phyloP scores from a whole-genome alignment of 2,797 vertebrate genomes.

The Apodemus agrarius region DNA sequence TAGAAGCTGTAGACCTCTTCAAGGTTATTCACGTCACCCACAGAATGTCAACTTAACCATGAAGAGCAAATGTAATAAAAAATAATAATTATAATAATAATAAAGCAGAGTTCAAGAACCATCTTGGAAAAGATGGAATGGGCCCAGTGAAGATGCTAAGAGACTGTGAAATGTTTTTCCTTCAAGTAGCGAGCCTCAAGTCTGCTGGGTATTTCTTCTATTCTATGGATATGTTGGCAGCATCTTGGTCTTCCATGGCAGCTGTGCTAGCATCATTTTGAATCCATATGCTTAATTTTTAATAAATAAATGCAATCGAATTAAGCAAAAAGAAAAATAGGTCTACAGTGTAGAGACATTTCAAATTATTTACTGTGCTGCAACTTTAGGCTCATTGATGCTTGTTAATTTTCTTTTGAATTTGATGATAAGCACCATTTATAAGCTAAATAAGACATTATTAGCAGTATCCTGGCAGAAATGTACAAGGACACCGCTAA shows the following conservation, averaged over 20 bases:
- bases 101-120: slow-evolving; percentile 9
- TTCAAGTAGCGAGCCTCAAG: background rate
- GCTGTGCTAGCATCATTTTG: background rate
- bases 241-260: background rate
- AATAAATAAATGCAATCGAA: slow-evolving; percentile 74
- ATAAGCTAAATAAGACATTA: slow-evolving; percentile 89
- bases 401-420: slow-evolving; percentile 87
- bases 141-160: background rate
- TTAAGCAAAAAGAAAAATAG: slow-evolving; percentile 72
- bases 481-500: slow-evolving; percentile 86
- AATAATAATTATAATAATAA: too few species aligned
- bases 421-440: slow-evolving; percentile 89
- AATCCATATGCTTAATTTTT: slow-evolving; percentile 72
- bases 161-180: background rate
- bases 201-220: background rate
- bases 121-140: background rate
- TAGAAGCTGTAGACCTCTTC: background rate
- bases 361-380: slow-evolving; percentile 76
- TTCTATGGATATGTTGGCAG: background rate
- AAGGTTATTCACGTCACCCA: slow-evolving; percentile 33
- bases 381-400: slow-evolving; percentile 79
- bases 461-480: slow-evolving; percentile 86
- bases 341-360: slow-evolving; percentile 64
- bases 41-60: background rate
- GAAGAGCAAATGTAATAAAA: background rate